These are phyloP conservation scores for Rhadina sibilatrix DNA, from an alignment of 2,113 vertebrate species.

Conservation along the genomic window DNA sequence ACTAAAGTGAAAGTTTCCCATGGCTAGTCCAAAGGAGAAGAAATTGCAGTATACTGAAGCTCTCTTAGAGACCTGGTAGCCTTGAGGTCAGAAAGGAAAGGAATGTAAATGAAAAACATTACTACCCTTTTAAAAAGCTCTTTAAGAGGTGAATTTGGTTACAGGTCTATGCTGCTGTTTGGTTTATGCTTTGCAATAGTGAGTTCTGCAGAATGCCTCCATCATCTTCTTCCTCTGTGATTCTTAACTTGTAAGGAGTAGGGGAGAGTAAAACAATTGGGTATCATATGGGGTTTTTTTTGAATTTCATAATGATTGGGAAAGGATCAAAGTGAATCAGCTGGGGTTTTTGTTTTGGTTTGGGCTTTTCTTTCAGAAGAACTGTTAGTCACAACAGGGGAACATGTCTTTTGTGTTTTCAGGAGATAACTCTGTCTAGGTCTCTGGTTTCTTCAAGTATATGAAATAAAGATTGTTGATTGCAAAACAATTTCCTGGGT, in stretches of 20 bases:
- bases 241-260: background rate
- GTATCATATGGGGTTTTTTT: background rate
- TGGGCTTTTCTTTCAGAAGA: background rate
- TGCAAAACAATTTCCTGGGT: background rate
- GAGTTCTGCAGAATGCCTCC: background rate
- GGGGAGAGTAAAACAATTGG: background rate
- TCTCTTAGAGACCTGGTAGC: background rate
- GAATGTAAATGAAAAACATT: background rate
- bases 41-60: background rate
- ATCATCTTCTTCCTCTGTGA: background rate
- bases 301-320: background rate
- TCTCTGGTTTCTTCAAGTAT: background rate
- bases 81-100: background rate
- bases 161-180: background rate
- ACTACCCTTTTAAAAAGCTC: background rate
- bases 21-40: background rate
- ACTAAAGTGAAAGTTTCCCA: background rate
- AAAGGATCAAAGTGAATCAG: background rate
- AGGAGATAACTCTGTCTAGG: background rate
- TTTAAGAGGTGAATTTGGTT: background rate
- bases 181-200: background rate
- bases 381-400: background rate
- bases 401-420: background rate
- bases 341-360: background rate
- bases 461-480: background rate